A percentile compares a stretch with the other conserved stretches of the same genome.
These are phyloP conservation scores for Acronicta alni DNA, from an alignment of 2,888 invertebrate genomes.

Conservation along the genomic window DNA sequence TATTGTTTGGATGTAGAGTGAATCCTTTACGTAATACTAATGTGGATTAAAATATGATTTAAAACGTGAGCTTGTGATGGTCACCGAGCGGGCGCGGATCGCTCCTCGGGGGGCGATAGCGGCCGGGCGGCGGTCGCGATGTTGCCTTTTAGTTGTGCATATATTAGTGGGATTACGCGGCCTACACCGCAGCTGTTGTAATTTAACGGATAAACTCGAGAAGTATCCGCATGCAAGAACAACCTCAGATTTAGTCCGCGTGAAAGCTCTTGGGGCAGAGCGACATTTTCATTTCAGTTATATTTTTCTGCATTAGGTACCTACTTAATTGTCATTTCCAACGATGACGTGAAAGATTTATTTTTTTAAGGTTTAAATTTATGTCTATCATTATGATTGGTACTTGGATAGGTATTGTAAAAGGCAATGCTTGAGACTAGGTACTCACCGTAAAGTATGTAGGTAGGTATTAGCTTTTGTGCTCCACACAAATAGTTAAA, in stretches of 20 bases:
- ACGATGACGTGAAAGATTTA: too few relatives aligned
- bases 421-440: neutral
- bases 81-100: slow-evolving; percentile 78
- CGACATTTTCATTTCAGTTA: neutral
- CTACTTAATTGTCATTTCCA: too few relatives aligned
- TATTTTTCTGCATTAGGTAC: neutral
- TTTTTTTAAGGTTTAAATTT: too few relatives aligned
- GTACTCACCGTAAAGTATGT: too few relatives aligned
- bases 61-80: slow-evolving; percentile 60
- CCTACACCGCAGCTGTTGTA: slow-evolving; percentile 71
- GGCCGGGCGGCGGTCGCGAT: slow-evolving; percentile 58
- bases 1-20: slow-evolving; percentile 16
- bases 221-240: slow-evolving; percentile 74
- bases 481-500: too few relatives aligned
- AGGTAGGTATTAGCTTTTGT: too few relatives aligned
- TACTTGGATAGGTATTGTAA: neutral
- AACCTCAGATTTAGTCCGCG: slow-evolving; percentile 64
- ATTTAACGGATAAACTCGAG: slow-evolving; percentile 79
- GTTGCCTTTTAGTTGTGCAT: slow-evolving; percentile 87
- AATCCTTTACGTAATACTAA: slow-evolving; percentile 23
- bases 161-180: slow-evolving; percentile 81
- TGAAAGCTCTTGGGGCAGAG: slow-evolving; percentile 18
- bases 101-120: slow-evolving; percentile 76
- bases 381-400: too few relatives aligned
- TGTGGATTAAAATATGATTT: slow-evolving; percentile 64